These are phyloP conservation scores for Ormyrus nitidulus DNA, from an alignment of 2,888 invertebrate genomes.

Conservation along the genomic window DNA sequence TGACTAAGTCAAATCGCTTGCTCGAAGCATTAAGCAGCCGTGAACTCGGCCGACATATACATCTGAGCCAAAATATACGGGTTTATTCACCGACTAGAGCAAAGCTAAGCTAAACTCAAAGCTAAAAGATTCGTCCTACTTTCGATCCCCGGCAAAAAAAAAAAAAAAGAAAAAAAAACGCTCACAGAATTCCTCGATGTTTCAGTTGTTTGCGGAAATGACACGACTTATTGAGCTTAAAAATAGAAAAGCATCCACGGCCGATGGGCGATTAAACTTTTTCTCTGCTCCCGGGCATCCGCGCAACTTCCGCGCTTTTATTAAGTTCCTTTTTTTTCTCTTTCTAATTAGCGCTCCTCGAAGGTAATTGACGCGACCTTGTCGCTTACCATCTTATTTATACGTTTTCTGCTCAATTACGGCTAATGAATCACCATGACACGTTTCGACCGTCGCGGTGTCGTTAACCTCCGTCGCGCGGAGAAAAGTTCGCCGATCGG, in stretches of 20 bases:
- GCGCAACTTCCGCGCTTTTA: constrained; percentile 28
- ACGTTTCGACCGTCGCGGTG: constrained; percentile 65
- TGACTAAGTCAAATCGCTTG: too few species aligned
- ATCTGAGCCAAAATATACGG: too few species aligned
- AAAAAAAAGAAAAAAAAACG: too few species aligned
- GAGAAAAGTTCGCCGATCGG: neutral
- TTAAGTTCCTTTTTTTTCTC: neutral
- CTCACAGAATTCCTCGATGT: too few species aligned
- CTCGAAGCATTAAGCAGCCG: too few species aligned
- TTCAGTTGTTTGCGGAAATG: too few species aligned
- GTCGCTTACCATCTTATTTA: constrained; percentile 46
- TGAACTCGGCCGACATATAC: too few species aligned
- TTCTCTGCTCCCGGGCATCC: neutral
- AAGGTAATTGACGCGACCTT: constrained; percentile 59
- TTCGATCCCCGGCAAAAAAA: too few species aligned
- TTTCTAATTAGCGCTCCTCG: neutral
- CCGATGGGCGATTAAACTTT: neutral
- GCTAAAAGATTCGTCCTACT: too few species aligned
- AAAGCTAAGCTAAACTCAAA: too few species aligned
- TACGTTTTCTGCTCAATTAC: constrained; percentile 62
- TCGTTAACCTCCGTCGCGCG: constrained; percentile 65
- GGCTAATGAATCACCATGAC: constrained; percentile 71
- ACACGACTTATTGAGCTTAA: neutral
- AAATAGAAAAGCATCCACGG: neutral
- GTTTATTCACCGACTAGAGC: too few species aligned